Evolutionary conservation across 2,797 vertebrate genomes (phyloP).

Genomic region (Acestrorhynchus altus): DNA sequence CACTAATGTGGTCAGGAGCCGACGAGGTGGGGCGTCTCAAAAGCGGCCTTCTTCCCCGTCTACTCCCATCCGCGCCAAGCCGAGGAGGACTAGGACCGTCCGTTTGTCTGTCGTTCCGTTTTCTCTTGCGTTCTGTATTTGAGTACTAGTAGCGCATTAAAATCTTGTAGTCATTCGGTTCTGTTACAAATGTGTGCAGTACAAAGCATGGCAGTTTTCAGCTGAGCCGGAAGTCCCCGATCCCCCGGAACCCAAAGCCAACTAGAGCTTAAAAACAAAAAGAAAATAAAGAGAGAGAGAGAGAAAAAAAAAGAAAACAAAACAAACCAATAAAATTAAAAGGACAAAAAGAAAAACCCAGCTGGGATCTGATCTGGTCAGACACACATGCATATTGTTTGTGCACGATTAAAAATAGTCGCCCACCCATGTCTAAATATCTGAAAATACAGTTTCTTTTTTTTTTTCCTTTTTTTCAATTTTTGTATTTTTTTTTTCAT

Average conservation of each 20-base stretch:
- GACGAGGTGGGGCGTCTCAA: conserved; percentile 41
- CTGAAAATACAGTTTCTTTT: conserved; percentile 73
- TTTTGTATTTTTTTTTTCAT: conserved; percentile 67
- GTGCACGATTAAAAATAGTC: conserved; percentile 87
- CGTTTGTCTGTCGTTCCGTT: not conserved
- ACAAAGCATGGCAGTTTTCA: conserved; percentile 99
- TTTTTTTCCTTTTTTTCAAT: conserved; percentile 39
- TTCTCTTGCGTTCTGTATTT: conserved; percentile 57
- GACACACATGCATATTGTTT: conserved; percentile 95
- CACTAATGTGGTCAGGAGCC: conserved; percentile 76
- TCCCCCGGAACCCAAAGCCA: conserved; percentile 85
- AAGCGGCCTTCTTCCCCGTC: conserved; percentile 52
- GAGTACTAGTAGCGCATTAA: conserved; percentile 73
- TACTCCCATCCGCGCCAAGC: conserved; percentile 62
- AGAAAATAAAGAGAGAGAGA: not conserved
- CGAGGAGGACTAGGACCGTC: not conserved
- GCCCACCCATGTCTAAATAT: conserved; percentile 76
- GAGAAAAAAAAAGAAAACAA: conserved; percentile 73
- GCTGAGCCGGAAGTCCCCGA: conserved; percentile 93
- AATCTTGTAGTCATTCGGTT: conserved; percentile 88
- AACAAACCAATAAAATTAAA: conserved; percentile 24
- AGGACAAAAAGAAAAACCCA: conserved; percentile 84
- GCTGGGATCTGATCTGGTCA: conserved; percentile 88
- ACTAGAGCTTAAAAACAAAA: conserved; percentile 76
- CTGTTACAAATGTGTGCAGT: conserved; percentile 88